Conservation (phyloP, 2,888 invertebrate species). For the Cristatella mucedo region DNA sequence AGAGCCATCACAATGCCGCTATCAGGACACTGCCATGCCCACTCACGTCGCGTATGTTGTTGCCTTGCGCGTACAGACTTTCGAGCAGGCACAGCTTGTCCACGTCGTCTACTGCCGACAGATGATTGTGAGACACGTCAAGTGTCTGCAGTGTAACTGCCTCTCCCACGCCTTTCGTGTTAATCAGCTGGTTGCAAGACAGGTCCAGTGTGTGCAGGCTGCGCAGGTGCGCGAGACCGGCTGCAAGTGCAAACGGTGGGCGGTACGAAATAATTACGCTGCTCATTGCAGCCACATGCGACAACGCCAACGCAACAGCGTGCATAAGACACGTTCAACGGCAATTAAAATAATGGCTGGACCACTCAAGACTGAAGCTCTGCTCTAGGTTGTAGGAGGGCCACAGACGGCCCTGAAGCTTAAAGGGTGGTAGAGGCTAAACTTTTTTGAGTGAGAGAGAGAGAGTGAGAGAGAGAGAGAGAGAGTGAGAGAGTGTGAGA, state of each 20-base stretch:
- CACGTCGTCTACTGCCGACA: conserved; percentile 21
- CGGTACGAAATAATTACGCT: no score
- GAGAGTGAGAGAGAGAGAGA: no score
- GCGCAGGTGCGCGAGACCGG: conserved; percentile 19
- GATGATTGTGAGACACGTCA: conserved; percentile 27
- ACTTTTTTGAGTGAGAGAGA: no score
- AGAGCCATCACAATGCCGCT: no score
- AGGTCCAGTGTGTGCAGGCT: conserved; percentile 23
- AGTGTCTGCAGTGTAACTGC: conserved; percentile 25
- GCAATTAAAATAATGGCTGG: no score
- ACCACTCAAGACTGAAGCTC: no score
- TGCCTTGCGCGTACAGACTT: conserved; percentile 20
- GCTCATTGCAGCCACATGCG: no score
- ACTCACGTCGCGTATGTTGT: conserved; percentile 25
- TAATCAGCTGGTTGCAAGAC: conserved; percentile 30
- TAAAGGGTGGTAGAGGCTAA: no score
- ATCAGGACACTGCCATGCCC: background rate
- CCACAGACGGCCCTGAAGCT: no score
- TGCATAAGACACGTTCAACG: no score
- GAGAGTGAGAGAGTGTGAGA: conserved; percentile 5
- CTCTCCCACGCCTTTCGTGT: conserved; percentile 20
- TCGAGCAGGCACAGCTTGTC: conserved; percentile 23
- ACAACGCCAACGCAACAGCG: no score
- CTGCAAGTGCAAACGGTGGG: conserved; percentile 14
- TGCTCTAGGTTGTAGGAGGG: no score